Percentiles rank a stretch among this genome's conserved stretches.
Conservation (phyloP, 2,888 invertebrate species). For the Eupithecia centaureata region DNA sequence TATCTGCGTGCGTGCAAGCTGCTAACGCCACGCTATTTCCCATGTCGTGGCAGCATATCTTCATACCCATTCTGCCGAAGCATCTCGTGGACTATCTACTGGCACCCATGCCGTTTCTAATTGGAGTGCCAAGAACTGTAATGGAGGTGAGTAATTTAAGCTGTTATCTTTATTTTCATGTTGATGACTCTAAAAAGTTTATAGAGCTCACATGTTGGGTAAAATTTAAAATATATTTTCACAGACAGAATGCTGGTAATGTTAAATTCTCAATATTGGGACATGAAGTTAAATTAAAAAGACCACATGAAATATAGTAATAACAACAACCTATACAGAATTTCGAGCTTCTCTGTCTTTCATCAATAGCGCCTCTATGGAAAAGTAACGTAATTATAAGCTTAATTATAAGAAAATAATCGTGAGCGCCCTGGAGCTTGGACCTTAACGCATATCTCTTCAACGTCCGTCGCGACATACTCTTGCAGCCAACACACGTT, state of each 20-base stretch:
- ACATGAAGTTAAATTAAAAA: background rate
- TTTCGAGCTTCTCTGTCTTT: background rate
- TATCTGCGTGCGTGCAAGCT: slow-evolving; percentile 97
- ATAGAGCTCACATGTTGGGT: background rate
- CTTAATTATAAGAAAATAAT: background rate
- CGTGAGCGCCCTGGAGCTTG: background rate
- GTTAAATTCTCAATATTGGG: background rate
- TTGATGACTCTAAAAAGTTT: too few relatives aligned
- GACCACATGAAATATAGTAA: background rate
- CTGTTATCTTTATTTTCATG: too few relatives aligned
- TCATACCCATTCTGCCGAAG: slow-evolving; percentile 96
- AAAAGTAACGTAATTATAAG: background rate
- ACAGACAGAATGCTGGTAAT: background rate
- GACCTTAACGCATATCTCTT: background rate
- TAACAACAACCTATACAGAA: background rate
- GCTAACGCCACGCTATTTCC: slow-evolving; percentile 97
- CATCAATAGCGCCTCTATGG: background rate
- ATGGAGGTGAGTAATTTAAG: slow-evolving; percentile 82
- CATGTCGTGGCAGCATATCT: slow-evolving; percentile 99
- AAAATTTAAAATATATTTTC: background rate
- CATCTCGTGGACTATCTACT: slow-evolving; percentile 94
- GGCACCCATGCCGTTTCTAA: slow-evolving; percentile 99
- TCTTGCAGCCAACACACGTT: background rate
- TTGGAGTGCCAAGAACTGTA: slow-evolving; percentile 95
- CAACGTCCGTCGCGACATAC: background rate